Base-by-base conservation (phyloP, 2,797 vertebrate species). In the Pagetopsis macropterus region DNA sequence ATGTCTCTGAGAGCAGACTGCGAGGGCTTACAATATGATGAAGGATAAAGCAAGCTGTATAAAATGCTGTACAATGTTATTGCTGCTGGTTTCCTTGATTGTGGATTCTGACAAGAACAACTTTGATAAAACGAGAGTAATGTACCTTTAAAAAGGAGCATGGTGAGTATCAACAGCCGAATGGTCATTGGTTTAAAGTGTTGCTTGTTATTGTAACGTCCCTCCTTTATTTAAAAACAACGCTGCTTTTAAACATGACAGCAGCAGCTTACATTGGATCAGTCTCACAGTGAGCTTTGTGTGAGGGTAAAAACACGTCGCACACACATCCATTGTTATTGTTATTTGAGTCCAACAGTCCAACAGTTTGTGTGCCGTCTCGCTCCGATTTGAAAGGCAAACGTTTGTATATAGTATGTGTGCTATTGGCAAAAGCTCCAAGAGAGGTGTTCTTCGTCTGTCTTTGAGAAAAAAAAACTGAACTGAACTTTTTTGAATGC, bases 21-120 rank as follows among this genome's bases (percentile, higher is more conserved):
- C 44, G 4, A 58, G 45, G 82, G 68, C 51, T 62, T 72, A 72
- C 27, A 55, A 59, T 52, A 70, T 71, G 60, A 65, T 57, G 40
- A 58, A 77, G 61, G 58, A 58, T n/a, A 3, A 65, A 76, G 52
- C 58, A 54, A 76, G 71, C 82, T 68, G 59, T 84, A 84, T 72
- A 86, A 88, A 86, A 86, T 86, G 83, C 49, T 84, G 52, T 84
- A 85, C 66, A 87, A 51, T 69, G 66, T 81, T 81, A 87, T 74
- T 85, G 65, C 78, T 89, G 89, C 79, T 90, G 82, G 85, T 88
- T 90, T 83, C 75, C 70, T 72, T 78, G 64, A 69, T 84, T 79
- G 75, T 61, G 65, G 76, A 79, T 70, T 72, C 73, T 78, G 75
- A 77, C 1, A 21, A 83, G 58, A 58, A 50, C 27, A 70, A 55